phyloP scores from a whole-genome alignment of 2,113 vertebrate genomes.

The Cathartes aura region DNA sequence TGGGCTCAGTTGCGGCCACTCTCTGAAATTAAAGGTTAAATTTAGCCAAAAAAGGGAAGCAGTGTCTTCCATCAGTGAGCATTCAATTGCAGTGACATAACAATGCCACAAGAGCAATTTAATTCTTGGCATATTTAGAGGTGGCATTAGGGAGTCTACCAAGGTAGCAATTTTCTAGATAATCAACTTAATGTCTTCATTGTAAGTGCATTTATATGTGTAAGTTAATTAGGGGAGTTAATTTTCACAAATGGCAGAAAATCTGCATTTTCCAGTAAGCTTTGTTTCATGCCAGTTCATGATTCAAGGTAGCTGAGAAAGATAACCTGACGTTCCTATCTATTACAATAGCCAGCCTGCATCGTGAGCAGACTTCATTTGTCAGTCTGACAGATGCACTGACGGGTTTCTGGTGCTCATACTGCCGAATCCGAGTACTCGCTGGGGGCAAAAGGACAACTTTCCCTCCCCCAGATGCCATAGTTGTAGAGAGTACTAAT shows the following conservation, averaged over 20 bases:
- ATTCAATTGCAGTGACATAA: constrained; percentile 51
- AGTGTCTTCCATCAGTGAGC: constrained; percentile 31
- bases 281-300: constrained; percentile 45
- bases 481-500: rapidly evolving
- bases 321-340: not conserved
- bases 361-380: not conserved
- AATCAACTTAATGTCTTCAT: constrained; percentile 83
- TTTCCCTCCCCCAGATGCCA: not conserved
- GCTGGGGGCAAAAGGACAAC: not conserved
- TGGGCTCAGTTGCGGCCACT: not conserved
- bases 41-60: constrained; percentile 10
- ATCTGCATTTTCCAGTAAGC: constrained; percentile 66
- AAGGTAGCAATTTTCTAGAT: constrained; percentile 82
- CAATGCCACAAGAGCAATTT: constrained; percentile 70
- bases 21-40: constrained; percentile 49
- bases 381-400: not conserved
- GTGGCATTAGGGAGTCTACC: constrained; percentile 64
- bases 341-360: not conserved
- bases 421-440: not conserved
- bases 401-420: not conserved
- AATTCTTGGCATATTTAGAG: constrained; percentile 72
- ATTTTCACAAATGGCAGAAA: constrained; percentile 78
- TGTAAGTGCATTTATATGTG: constrained; percentile 60
- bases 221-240: constrained; percentile 81
- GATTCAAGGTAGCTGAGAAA: constrained; percentile 30